These are phyloP conservation scores for Cliona cf. orientalis DNA, from an alignment of 37 sponge, comb jelly and placozoan genomes.

Conservation along the genomic window DNA sequence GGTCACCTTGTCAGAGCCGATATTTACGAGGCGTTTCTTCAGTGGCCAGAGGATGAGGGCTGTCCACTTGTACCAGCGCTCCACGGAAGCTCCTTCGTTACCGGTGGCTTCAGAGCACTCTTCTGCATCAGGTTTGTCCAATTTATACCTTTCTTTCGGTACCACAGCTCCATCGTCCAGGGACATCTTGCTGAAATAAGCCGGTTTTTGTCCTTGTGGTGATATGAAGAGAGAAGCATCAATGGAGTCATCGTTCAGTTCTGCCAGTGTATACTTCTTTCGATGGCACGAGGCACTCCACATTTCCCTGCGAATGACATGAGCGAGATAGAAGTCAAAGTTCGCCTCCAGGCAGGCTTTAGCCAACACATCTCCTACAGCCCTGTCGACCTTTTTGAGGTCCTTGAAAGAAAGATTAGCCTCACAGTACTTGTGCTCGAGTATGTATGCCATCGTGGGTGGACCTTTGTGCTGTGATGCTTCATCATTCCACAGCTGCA, in stretches of 20 bases:
- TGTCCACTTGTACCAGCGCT: conserved; percentile 16
- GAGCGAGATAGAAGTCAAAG: conserved; percentile 38
- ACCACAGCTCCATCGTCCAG: neutral
- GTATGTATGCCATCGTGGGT: conserved; percentile 11
- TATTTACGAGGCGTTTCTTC: neutral
- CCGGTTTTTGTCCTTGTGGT: neutral
- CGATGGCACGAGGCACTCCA: neutral
- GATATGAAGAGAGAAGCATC: neutral
- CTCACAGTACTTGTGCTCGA: conserved; percentile 44
- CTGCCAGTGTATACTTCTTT: neutral
- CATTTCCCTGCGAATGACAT: neutral
- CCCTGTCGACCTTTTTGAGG: conserved; percentile 52
- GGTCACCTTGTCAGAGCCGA: neutral
- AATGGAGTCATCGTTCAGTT: neutral
- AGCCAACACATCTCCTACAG: conserved; percentile 14
- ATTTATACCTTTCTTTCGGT: neutral
- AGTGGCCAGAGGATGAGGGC: conserved; percentile 38
- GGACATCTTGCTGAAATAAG: neutral
- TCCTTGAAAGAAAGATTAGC: conserved; percentile 31
- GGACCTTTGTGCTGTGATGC: neutral
- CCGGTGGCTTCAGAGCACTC: conserved; percentile 19
- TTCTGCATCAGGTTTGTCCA: conserved; percentile 9
- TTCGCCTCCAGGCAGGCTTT: neutral
- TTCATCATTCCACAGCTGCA: conserved; percentile 31
- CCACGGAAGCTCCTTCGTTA: conserved; percentile 36